A percentile compares a stretch with the other conserved stretches of the same genome.
Conservation (phyloP, 2,888 invertebrate genomes). For the Tholera decimalis region DNA sequence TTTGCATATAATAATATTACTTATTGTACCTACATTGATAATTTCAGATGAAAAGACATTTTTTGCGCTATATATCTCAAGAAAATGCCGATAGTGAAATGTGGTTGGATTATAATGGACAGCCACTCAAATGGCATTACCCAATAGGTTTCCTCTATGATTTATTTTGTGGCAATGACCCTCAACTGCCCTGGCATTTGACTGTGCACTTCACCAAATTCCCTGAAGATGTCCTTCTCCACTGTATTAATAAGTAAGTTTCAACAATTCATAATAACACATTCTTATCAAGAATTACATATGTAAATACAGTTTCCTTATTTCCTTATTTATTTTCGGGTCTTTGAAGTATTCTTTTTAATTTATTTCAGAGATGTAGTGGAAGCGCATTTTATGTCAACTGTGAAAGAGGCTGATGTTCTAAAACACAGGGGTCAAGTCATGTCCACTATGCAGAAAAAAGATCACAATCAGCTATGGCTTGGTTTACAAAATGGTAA, state of each 20-base stretch:
- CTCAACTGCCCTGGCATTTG: conserved; percentile 97
- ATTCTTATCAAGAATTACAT: not conserved
- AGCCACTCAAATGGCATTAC: conserved; percentile 97
- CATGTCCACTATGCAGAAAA: conserved; percentile 98
- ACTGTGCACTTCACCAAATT: conserved; percentile 99
- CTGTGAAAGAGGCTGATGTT: conserved; percentile 99
- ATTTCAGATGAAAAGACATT: conserved; percentile 96
- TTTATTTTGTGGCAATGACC: conserved; percentile 93
- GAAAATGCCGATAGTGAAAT: conserved; percentile 96
- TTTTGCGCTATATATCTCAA: conserved; percentile 95
- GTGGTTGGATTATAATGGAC: conserved; percentile 98
- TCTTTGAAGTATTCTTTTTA: not conserved
- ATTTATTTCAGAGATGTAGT: conserved; percentile 94
- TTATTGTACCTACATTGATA: not conserved
- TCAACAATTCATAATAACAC: conserved; percentile 1
- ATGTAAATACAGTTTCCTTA: too few species aligned
- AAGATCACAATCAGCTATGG: conserved; percentile 99
- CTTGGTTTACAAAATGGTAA: conserved; percentile 97
- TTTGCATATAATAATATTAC: not conserved
- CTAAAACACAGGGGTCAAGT: conserved; percentile 98
- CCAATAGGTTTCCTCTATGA: conserved; percentile 98
- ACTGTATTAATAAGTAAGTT: conserved; percentile 95
- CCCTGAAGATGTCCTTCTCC: conserved; percentile 97
- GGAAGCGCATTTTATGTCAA: conserved; percentile 98
- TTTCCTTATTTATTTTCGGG: too few species aligned